phyloP scores from a whole-genome alignment of 2,888 invertebrate genomes.

The Erebia epiphron region DNA sequence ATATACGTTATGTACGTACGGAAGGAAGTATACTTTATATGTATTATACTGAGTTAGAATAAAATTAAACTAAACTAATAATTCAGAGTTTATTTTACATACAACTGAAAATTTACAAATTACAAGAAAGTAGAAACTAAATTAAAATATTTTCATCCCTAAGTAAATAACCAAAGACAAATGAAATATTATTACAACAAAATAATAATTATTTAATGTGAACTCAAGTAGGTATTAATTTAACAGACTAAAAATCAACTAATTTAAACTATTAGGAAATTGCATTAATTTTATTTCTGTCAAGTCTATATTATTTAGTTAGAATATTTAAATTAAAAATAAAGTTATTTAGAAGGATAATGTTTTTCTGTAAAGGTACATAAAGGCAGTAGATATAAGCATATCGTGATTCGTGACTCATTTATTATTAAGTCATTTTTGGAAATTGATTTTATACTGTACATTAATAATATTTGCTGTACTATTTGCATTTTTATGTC shows the following conservation, averaged over 20 bases:
- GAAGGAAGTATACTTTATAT: too few species aligned
- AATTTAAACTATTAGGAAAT: not conserved
- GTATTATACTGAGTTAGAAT: too few species aligned
- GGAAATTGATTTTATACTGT: not conserved
- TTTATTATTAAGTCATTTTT: not conserved
- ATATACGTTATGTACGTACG: too few species aligned
- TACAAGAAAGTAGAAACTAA: too few species aligned
- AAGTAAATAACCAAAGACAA: too few species aligned
- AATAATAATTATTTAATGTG: too few species aligned
- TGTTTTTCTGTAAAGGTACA: slow-evolving; percentile 15
- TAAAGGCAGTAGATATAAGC: slow-evolving; percentile 9
- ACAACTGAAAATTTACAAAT: too few species aligned
- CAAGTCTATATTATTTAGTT: not conserved
- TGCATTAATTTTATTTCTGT: not conserved
- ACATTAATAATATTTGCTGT: not conserved
- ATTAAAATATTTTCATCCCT: too few species aligned
- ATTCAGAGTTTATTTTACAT: too few species aligned
- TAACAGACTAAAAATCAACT: not conserved
- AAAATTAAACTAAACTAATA: too few species aligned
- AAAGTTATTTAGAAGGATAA: not conserved
- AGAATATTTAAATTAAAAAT: not conserved
- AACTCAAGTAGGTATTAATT: too few species aligned
- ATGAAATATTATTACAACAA: too few species aligned
- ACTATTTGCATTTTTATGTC: not conserved
- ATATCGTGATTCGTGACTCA: not conserved